Percentiles rank a stretch among this genome's conserved stretches.
Conservation (phyloP, 2,797 vertebrate genomes). For the Fistularia commersonii region DNA sequence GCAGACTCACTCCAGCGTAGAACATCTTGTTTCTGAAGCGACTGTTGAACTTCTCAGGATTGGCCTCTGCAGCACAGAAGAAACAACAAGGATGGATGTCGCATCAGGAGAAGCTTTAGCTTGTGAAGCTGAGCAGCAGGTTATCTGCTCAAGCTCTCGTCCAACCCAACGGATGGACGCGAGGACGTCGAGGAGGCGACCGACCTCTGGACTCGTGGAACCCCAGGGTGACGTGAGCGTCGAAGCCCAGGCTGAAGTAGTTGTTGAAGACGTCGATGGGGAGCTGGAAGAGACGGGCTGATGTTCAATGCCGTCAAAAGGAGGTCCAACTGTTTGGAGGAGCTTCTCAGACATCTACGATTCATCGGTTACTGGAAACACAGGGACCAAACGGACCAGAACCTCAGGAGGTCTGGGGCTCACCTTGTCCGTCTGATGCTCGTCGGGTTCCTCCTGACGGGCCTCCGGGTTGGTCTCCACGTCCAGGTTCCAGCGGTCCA, state of each 20-base stretch:
- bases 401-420: conserved; percentile 13
- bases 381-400: no score
- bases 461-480: conserved; percentile 79
- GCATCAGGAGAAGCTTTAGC: no score
- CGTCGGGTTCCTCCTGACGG: conserved; percentile 78
- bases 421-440: conserved; percentile 86
- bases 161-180: no score
- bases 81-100: no score
- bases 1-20: conserved; percentile 94
- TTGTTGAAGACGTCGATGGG: conserved; percentile 98
- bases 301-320: no score
- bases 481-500: conserved; percentile 89
- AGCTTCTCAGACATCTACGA: background rate
- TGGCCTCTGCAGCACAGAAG: conserved; percentile 81
- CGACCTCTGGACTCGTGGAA: conserved; percentile 98
- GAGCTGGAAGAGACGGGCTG: no score
- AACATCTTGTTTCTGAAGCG: conserved; percentile 98
- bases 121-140: no score
- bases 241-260: conserved; percentile 99
- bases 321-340: no score
- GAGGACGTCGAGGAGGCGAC: no score
- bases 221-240: conserved; percentile 96
- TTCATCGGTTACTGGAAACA: background rate
- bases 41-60: conserved; percentile 97
- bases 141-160: no score